These are phyloP conservation scores for Lordiphosa mommai DNA, from an alignment of 1,140 invertebrate genomes.

Conservation along the genomic window DNA sequence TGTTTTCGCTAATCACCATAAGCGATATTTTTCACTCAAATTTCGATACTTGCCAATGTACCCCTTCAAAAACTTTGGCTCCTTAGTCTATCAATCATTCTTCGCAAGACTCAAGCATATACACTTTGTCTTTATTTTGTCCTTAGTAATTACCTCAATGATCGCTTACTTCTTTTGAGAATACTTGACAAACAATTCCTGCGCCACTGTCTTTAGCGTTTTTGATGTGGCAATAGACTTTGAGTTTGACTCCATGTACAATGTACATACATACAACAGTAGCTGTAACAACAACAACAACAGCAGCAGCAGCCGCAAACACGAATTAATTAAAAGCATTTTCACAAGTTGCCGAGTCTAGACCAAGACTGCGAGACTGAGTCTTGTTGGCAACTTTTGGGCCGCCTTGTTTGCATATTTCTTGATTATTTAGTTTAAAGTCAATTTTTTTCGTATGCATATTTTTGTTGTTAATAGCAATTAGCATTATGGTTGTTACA, in stretches of 20 bases:
- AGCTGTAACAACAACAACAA: constrained; percentile 19
- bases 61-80: no score
- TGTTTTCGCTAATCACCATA: no score
- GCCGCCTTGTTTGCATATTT: constrained; percentile 69
- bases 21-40: no score
- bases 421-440: constrained; percentile 58
- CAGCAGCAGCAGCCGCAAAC: constrained; percentile 30
- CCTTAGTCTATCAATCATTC: constrained; percentile 32
- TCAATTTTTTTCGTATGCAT: constrained; percentile 40
- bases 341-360: constrained; percentile 53
- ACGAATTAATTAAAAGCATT: constrained; percentile 72
- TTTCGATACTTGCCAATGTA: no score
- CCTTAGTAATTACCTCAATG: constrained; percentile 29
- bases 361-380: constrained; percentile 20
- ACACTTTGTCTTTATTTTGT: constrained; percentile 3
- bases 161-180: constrained; percentile 36
- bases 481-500: constrained; percentile 56
- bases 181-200: constrained; percentile 26
- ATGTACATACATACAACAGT: constrained; percentile 13
- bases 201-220: constrained; percentile 13
- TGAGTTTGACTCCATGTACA: constrained; percentile 24
- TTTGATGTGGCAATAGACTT: constrained; percentile 51
- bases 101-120: constrained; percentile 1
- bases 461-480: constrained; percentile 60
- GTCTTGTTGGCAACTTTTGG: constrained; percentile 55